Percentiles rank a stretch among this genome's conserved stretches.
Evolutionary conservation across 2,888 invertebrate genomes (phyloP).

Genomic region (Drosophila glabriapex): DNA sequence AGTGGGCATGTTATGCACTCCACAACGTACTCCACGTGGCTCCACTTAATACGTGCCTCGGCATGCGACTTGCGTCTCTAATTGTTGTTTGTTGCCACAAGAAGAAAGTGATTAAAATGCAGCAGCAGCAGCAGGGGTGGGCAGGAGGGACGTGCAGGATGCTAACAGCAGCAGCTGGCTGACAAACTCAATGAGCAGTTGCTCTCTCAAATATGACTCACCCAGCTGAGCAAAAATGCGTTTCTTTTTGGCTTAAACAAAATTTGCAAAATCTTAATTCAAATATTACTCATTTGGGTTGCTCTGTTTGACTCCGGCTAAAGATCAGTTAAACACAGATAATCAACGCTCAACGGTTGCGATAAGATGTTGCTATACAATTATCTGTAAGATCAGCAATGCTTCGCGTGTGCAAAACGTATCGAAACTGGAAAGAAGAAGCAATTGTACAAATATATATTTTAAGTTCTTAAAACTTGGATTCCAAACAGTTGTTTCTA

Average conservation of each 20-base stretch:
- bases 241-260: not conserved
- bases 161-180: not conserved
- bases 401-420: not conserved
- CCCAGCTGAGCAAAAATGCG: not conserved
- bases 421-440: not conserved
- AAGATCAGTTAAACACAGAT: not conserved
- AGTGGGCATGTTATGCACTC: slow-evolving; percentile 47
- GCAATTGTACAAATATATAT: not conserved
- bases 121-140: not conserved
- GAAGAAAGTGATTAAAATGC: slow-evolving; percentile 16
- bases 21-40: slow-evolving; percentile 3
- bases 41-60: slow-evolving; percentile 40
- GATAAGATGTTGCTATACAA: not conserved
- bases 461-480: not conserved
- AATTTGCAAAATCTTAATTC: not conserved
- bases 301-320: not conserved
- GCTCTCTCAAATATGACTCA: not conserved
- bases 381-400: not conserved
- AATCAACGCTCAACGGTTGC: not conserved
- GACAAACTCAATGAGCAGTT: not conserved
- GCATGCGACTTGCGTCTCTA: slow-evolving; percentile 29
- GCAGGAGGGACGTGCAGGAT: not conserved
- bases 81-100: slow-evolving; percentile 10
- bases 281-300: not conserved
- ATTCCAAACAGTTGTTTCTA: not conserved